These are phyloP conservation scores for Neotoma lepida DNA, from an alignment of 2,113 vertebrate species.

Conservation along the genomic window DNA sequence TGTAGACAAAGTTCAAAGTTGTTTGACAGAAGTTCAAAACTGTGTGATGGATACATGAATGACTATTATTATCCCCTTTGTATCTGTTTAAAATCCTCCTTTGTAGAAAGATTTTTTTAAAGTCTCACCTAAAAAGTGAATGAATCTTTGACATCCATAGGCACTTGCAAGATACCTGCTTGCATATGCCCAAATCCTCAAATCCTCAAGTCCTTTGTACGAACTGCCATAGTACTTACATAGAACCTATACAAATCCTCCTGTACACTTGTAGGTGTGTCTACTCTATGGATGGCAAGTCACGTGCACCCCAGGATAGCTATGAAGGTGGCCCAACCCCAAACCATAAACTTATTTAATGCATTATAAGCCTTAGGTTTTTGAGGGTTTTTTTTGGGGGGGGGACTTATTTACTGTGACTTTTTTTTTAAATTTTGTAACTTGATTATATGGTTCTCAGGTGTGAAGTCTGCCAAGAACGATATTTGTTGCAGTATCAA, in stretches of 20 bases:
- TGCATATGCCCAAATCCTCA: not conserved
- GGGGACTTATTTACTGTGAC: not conserved
- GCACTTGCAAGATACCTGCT: not conserved
- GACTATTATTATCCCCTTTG: not conserved
- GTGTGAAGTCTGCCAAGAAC: not conserved
- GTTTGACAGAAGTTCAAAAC: not conserved
- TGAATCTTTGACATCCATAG: not conserved
- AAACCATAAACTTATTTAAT: not conserved
- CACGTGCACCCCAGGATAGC: not conserved
- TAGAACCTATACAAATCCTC: not conserved
- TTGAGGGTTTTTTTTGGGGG: not conserved
- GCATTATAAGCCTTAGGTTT: not conserved
- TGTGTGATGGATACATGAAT: not conserved
- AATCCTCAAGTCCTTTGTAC: not conserved
- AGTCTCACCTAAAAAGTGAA: conserved; percentile 24
- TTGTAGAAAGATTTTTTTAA: not conserved
- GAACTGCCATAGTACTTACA: not conserved
- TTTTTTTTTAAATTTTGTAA: not conserved
- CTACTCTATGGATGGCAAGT: not conserved
- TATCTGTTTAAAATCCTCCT: not conserved
- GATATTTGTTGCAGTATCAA: not conserved
- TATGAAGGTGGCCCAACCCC: not conserved
- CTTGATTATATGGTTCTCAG: not conserved
- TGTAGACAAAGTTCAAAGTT: conserved; percentile 13
- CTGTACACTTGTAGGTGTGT: not conserved